phyloP scores from a whole-genome alignment of 1,140 invertebrate species.

The Thrips palmi region DNA sequence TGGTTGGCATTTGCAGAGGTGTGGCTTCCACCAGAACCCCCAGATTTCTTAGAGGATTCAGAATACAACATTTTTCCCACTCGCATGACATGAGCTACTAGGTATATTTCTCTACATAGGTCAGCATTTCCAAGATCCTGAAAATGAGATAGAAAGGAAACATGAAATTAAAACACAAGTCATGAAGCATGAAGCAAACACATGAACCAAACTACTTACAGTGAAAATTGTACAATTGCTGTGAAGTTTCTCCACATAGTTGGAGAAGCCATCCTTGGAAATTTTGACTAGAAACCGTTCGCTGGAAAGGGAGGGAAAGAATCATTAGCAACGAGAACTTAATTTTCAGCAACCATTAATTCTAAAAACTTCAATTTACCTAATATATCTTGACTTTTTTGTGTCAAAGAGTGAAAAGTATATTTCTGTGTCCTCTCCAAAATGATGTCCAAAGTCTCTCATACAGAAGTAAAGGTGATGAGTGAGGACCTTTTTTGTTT shows the following conservation, averaged over 20 bases:
- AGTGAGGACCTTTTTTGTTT: constrained; percentile 43
- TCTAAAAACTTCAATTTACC: constrained; percentile 19
- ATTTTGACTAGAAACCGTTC: constrained; percentile 76
- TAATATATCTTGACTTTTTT: constrained; percentile 34
- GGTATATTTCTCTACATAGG: constrained; percentile 59
- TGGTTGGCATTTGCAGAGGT: constrained; percentile 24
- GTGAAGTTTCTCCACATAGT: constrained; percentile 71
- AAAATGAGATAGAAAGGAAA: constrained; percentile 12
- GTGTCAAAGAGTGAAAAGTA: constrained; percentile 75
- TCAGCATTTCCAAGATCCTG: constrained; percentile 60
- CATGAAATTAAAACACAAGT: not conserved
- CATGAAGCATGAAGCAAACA: not conserved
- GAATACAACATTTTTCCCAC: constrained; percentile 73
- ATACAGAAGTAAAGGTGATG: constrained; percentile 77
- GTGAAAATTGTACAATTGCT: constrained; percentile 79
- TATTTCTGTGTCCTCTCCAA: constrained; percentile 75
- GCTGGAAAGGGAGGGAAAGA: no score
- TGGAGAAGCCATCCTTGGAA: constrained; percentile 75
- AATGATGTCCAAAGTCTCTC: constrained; percentile 67
- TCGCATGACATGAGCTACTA: constrained; percentile 75
- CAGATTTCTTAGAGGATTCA: constrained; percentile 45
- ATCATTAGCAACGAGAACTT: no score
- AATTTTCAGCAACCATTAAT: no score
- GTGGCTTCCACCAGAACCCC: constrained; percentile 23
- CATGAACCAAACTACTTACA: constrained; percentile 29